These are phyloP conservation scores for Archilochus colubris DNA, from an alignment of 2,113 vertebrate genomes.

Conservation along the genomic window DNA sequence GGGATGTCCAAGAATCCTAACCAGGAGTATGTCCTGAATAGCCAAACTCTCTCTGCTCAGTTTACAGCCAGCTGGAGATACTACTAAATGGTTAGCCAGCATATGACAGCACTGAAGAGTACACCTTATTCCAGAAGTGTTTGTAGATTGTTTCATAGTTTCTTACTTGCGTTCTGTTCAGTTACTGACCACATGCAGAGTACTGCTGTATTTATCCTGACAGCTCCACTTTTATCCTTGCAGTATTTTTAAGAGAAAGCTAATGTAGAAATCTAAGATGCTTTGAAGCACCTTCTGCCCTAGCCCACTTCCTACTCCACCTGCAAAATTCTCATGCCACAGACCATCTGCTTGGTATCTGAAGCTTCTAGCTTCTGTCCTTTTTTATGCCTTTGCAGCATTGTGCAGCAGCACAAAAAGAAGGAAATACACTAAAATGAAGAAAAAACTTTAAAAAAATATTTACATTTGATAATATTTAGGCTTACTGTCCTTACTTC, in stretches of 20 bases:
- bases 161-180: neutral
- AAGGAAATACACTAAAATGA: neutral
- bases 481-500: neutral
- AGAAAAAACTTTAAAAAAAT: neutral
- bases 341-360: neutral
- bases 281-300: neutral
- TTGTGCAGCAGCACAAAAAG: neutral
- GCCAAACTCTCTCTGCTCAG: neutral
- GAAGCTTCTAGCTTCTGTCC: neutral
- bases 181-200: neutral
- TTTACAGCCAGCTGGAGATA: conserved; percentile 1
- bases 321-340: neutral
- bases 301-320: too few relatives aligned
- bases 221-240: neutral
- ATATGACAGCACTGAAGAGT: neutral
- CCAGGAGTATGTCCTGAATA: neutral
- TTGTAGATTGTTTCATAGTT: neutral
- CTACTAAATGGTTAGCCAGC: neutral
- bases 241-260: neutral
- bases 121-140: neutral
- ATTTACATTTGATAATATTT: neutral
- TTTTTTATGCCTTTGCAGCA: neutral
- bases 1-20: neutral
- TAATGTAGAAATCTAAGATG: neutral
- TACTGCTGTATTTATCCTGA: neutral